Evolutionary conservation across 2,113 vertebrate genomes (phyloP).

Genomic region (Leucopsar rothschildi): DNA sequence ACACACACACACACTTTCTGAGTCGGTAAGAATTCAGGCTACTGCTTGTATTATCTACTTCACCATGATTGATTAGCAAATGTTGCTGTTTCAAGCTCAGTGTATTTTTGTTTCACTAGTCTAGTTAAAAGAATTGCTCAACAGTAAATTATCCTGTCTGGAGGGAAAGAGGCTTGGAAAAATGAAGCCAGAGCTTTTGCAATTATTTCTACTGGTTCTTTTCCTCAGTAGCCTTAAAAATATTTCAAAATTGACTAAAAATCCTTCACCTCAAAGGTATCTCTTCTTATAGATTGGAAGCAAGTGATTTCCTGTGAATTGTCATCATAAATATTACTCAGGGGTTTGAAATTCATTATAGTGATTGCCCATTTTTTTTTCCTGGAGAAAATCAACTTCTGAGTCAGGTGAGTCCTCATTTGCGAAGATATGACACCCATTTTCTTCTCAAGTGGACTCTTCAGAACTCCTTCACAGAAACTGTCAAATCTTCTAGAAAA

Average conservation of each 20-base stretch:
- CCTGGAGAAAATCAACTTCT: background rate
- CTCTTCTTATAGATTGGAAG: background rate
- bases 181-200: background rate
- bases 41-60: background rate
- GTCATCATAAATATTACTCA: background rate
- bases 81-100: background rate
- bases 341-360: background rate
- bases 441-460: background rate
- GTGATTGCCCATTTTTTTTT: background rate
- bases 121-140: background rate
- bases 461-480: background rate
- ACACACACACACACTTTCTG: background rate
- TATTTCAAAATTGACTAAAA: background rate
- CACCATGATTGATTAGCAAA: background rate
- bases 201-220: background rate
- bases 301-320: background rate
- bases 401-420: background rate
- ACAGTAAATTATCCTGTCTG: background rate
- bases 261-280: background rate
- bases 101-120: background rate
- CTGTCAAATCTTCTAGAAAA: background rate
- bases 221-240: background rate
- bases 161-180: background rate
- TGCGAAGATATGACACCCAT: background rate
- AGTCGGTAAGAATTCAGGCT: background rate